These are phyloP conservation scores for Pollenia griseotomentosa DNA, from an alignment of 2,888 invertebrate species.

Conservation along the genomic window DNA sequence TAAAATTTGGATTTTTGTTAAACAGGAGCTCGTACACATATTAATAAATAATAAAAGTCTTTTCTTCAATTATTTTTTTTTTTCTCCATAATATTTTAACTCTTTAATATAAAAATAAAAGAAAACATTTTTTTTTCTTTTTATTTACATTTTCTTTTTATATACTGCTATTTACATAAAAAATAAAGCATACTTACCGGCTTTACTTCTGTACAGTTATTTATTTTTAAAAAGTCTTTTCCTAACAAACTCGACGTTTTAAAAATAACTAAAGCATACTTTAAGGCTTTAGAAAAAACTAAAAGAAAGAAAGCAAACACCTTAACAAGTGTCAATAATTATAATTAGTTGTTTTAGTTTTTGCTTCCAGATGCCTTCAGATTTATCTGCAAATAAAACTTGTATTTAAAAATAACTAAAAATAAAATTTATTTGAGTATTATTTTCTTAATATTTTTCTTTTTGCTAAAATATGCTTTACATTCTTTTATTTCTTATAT, in stretches of 20 bases:
- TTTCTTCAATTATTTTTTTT: no score
- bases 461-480: constrained; percentile 9
- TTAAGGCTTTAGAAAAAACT: not conserved
- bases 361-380: not conserved
- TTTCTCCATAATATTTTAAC: no score
- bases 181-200: not conserved
- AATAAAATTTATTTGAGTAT: not conserved
- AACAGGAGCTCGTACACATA: no score
- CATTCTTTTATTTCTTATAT: constrained; percentile 10
- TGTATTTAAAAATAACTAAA: not conserved
- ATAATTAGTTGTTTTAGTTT: constrained; percentile 37
- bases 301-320: not conserved
- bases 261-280: constrained; percentile 29
- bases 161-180: not conserved
- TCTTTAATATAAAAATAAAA: no score
- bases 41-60: no score
- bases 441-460: constrained; percentile 7
- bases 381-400: constrained; percentile 31
- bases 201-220: not conserved
- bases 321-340: constrained; percentile 54
- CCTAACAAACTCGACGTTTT: not conserved
- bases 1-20: no score
- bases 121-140: no score
- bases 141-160: not conserved
- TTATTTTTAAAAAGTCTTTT: not conserved